Conservation (phyloP, 2,888 invertebrate genomes). For the Punctoribates punctum region DNA sequence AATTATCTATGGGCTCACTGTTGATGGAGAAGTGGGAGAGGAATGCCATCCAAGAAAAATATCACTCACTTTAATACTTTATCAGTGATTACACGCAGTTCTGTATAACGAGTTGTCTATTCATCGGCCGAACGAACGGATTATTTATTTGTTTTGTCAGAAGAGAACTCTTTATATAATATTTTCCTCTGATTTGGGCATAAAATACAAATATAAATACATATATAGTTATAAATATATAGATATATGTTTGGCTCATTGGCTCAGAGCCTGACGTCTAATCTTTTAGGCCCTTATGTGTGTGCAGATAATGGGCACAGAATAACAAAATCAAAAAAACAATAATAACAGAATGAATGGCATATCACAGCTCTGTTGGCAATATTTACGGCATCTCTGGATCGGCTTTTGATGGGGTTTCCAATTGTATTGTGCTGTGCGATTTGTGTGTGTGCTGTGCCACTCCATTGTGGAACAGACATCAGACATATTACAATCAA, state of each 20-base stretch:
- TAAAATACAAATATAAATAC: background rate
- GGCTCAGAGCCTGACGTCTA: background rate
- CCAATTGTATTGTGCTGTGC: too few relatives aligned
- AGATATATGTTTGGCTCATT: too few relatives aligned
- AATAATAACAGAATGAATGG: background rate
- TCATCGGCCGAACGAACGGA: background rate
- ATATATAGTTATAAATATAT: too few relatives aligned
- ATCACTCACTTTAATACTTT: background rate
- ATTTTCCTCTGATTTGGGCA: background rate
- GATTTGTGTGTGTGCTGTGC: too few relatives aligned
- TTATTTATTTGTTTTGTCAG: background rate
- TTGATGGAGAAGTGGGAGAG: background rate
- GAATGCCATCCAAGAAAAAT: background rate
- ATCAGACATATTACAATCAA: slow-evolving; percentile 1
- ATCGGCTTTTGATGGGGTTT: too few relatives aligned
- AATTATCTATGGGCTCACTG: background rate
- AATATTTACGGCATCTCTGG: too few relatives aligned
- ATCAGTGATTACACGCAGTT: background rate
- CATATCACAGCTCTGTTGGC: background rate
- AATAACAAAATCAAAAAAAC: background rate
- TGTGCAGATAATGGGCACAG: background rate
- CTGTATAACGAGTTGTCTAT: background rate
- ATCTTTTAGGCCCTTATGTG: background rate
- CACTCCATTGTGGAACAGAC: background rate
- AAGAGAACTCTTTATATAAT: background rate